A percentile compares a stretch with the other conserved stretches of the same genome.
Evolutionary conservation across 1,140 invertebrate genomes (phyloP).

Genomic region (Pseudomyrmex concolor): DNA sequence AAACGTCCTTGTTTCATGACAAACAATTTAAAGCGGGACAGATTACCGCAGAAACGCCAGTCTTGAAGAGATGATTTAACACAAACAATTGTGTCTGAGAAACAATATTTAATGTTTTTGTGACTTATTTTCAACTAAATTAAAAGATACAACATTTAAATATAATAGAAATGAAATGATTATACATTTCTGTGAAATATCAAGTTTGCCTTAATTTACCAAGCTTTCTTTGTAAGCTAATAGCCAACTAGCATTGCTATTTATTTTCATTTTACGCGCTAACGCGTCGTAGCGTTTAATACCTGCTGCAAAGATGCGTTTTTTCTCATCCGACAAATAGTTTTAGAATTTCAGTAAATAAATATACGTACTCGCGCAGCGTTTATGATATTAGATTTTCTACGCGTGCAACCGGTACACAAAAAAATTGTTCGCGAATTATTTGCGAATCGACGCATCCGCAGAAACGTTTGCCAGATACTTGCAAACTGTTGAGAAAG

Average conservation of each 20-base stretch:
- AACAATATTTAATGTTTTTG: background rate
- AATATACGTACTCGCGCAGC: background rate
- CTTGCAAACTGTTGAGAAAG: conserved; percentile 58
- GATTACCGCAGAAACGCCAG: background rate
- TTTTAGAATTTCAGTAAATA: background rate
- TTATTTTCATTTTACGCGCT: background rate
- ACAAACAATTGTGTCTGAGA: background rate
- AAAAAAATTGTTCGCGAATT: conserved; percentile 33
- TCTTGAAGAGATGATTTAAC: background rate
- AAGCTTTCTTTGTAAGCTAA: background rate
- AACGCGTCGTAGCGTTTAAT: background rate
- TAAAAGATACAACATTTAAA: background rate
- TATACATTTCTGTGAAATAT: background rate
- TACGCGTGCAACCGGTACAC: background rate
- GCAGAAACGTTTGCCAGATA: conserved; percentile 44
- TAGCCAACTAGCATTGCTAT: background rate
- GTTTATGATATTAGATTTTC: too few relatives aligned
- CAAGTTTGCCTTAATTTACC: background rate
- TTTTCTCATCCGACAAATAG: background rate
- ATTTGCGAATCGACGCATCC: conserved; percentile 23
- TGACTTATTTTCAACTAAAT: background rate
- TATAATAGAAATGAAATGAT: background rate
- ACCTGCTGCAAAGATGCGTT: conserved; percentile 2
- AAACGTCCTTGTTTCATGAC: background rate
- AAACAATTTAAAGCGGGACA: background rate